These are phyloP conservation scores for Pegoplata infirma DNA, from an alignment of 2,888 invertebrate genomes.

Conservation along the genomic window DNA sequence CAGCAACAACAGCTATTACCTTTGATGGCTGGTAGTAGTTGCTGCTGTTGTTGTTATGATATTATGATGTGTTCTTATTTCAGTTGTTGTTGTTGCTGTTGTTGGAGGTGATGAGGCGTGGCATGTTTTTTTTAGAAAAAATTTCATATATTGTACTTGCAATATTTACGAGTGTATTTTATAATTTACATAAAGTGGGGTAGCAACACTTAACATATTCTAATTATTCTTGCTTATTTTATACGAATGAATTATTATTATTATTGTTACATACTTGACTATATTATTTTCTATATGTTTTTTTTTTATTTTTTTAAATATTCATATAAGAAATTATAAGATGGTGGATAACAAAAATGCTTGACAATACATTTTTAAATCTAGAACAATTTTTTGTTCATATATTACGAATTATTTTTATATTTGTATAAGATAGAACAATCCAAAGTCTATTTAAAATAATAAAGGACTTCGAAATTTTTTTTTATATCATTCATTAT, in stretches of 20 bases:
- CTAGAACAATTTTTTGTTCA: slow-evolving; percentile 71
- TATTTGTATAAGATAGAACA: too few species aligned
- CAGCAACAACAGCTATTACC: slow-evolving; percentile 40
- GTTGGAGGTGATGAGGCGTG: slow-evolving; percentile 62
- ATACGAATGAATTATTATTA: slow-evolving; percentile 69
- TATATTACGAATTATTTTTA: too few species aligned
- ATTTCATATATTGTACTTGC: not conserved
- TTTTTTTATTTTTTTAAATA: not conserved
- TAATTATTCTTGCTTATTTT: slow-evolving; percentile 76
- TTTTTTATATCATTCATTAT: too few species aligned
- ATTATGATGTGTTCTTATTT: slow-evolving; percentile 45
- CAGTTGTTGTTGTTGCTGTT: not conserved
- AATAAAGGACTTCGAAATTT: too few species aligned
- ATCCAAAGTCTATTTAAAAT: too few species aligned
- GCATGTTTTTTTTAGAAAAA: slow-evolving; percentile 43
- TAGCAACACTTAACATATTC: slow-evolving; percentile 76
- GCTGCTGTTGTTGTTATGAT: slow-evolving; percentile 29
- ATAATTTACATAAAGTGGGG: slow-evolving; percentile 68
- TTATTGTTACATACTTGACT: slow-evolving; percentile 57
- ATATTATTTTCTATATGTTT: slow-evolving; percentile 30
- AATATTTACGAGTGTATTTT: slow-evolving; percentile 61
- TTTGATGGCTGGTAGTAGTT: slow-evolving; percentile 47
- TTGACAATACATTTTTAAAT: slow-evolving; percentile 8
- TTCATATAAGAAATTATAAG: slow-evolving; percentile 19
- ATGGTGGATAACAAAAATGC: not conserved